phyloP scores from a whole-genome alignment of 2,113 vertebrate species.

The Cebus imitator region DNA sequence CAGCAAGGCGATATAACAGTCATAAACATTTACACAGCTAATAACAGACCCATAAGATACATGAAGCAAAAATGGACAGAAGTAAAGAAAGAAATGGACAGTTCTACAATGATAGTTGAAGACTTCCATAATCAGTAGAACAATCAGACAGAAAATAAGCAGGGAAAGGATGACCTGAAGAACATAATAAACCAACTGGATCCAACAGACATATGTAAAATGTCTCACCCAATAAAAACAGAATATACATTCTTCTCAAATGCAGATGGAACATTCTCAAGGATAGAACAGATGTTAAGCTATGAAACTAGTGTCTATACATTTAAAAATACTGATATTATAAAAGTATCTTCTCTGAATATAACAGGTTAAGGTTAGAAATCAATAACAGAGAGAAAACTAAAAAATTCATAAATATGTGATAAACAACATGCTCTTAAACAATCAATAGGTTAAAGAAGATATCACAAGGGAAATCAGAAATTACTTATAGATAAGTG shows the following conservation, averaged over 20 bases:
- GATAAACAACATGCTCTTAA: not conserved
- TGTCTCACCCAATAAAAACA: not conserved
- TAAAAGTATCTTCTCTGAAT: not conserved
- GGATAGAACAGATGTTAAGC: not conserved
- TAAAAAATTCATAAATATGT: not conserved
- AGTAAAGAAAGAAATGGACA: not conserved
- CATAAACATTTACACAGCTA: not conserved
- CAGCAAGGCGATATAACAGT: not conserved
- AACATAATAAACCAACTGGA: not conserved
- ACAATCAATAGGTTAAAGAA: not conserved
- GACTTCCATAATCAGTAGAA: not conserved
- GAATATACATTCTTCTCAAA: not conserved
- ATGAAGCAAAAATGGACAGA: not conserved
- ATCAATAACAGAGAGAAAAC: not conserved
- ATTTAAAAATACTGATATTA: not conserved
- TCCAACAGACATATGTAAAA: not conserved
- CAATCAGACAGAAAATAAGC: not conserved
- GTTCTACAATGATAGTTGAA: not conserved
- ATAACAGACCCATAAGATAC: not conserved
- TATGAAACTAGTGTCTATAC: not conserved
- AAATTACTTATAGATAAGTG: not conserved
- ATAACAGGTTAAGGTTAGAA: not conserved
- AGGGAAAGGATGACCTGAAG: not conserved
- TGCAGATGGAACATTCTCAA: not conserved
- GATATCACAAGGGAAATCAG: not conserved